Evolutionary conservation across 2,888 invertebrate genomes (phyloP).

Genomic region (Plagodis dolabraria): DNA sequence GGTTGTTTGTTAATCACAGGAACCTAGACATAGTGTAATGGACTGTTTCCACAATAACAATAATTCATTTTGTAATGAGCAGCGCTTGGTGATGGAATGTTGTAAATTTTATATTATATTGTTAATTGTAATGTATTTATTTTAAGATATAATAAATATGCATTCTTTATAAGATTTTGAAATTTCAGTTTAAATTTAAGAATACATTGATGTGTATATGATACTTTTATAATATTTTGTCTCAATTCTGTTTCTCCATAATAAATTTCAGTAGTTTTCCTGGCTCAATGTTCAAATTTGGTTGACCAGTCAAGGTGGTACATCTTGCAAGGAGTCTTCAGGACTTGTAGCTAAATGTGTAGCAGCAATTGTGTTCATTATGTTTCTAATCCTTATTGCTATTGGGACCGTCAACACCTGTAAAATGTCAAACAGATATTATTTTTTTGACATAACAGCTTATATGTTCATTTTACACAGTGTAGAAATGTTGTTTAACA

Average conservation of each 20-base stretch:
- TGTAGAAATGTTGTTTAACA: too few relatives aligned
- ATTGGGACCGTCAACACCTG: constrained; percentile 52
- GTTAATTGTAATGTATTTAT: constrained; percentile 72
- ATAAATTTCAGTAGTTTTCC: too few relatives aligned
- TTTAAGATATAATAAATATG: constrained; percentile 75
- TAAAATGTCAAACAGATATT: constrained; percentile 25
- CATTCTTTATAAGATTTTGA: constrained; percentile 57
- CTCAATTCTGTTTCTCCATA: too few relatives aligned
- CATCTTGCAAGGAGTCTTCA: constrained; percentile 8
- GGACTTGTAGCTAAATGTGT: constrained; percentile 43
- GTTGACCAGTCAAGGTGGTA: background rate
- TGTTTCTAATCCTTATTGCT: constrained; percentile 51
- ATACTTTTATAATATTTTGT: too few relatives aligned
- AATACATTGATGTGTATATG: too few relatives aligned
- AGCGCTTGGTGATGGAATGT: constrained; percentile 70
- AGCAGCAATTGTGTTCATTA: constrained; percentile 44
- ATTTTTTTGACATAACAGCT: too few relatives aligned
- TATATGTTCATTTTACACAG: too few relatives aligned
- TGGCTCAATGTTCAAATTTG: too few relatives aligned
- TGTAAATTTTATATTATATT: constrained; percentile 68
- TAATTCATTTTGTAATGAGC: constrained; percentile 27
- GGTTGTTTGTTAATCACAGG: constrained; percentile 7
- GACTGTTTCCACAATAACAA: constrained; percentile 30
- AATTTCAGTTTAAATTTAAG: too few relatives aligned
- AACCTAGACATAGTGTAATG: constrained; percentile 17